Conservation (phyloP, 2,797 vertebrate species). For the Lacerta viridis region DNA sequence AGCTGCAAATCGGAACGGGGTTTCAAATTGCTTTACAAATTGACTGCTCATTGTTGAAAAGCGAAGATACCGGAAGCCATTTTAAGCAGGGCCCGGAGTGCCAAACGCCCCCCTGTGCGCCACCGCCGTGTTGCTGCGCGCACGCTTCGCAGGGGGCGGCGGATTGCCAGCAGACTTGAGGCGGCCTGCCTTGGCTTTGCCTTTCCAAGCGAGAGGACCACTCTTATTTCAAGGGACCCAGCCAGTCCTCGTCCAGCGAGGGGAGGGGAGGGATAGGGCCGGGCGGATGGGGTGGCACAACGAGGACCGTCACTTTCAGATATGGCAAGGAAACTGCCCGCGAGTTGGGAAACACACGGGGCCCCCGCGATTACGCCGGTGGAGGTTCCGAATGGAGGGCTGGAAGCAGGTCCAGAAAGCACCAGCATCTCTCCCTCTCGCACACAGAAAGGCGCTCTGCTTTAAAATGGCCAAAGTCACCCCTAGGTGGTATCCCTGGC, state of each 20-base stretch:
- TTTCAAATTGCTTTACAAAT: conserved; percentile 17
- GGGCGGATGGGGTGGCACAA: not conserved
- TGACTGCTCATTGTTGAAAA: not conserved
- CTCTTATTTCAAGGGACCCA: not conserved
- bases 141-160: not conserved
- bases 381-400: not conserved
- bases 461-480: not conserved
- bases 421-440: no score
- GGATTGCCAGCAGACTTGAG: not conserved
- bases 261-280: no score
- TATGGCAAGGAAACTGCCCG: not conserved
- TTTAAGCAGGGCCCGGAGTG: not conserved
- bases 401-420: not conserved
- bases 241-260: not conserved
- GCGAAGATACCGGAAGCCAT: not conserved
- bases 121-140: not conserved
- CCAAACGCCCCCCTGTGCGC: not conserved
- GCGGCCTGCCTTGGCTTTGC: not conserved
- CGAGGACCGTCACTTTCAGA: no score
- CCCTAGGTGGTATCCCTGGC: not conserved
- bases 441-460: not conserved
- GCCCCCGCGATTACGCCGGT: not conserved
- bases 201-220: not conserved
- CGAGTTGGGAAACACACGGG: not conserved
- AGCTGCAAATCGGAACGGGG: not conserved